Evolutionary conservation across 2,888 invertebrate genomes (phyloP).

Genomic region (Antitype chi): DNA sequence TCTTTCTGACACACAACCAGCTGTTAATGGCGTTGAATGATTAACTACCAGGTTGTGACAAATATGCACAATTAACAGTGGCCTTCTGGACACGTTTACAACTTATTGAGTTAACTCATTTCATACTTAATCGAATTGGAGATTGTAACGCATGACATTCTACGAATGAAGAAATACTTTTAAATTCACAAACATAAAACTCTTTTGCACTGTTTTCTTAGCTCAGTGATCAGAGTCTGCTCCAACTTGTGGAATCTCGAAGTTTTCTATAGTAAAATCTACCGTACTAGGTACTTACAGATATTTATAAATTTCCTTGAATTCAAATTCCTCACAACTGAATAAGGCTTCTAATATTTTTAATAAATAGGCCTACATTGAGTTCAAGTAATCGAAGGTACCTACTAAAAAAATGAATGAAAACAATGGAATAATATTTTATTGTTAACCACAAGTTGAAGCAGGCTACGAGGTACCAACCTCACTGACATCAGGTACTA

Average conservation of each 20-base stretch:
- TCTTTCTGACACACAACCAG: conserved; percentile 62
- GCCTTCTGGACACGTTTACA: conserved; percentile 43
- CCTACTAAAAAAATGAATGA: conserved; percentile 7
- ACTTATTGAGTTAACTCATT: conserved; percentile 48
- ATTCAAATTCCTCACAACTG: neutral
- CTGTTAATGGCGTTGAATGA: conserved; percentile 60
- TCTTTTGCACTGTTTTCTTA: conserved; percentile 61
- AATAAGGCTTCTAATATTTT: too few relatives aligned
- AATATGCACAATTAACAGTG: conserved; percentile 55
- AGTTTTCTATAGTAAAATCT: neutral
- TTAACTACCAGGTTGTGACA: conserved; percentile 54
- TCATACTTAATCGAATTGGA: conserved; percentile 47
- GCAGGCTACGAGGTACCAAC: conserved; percentile 38
- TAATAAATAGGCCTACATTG: neutral
- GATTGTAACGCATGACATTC: conserved; percentile 58
- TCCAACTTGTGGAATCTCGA: conserved; percentile 52
- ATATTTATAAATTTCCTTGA: neutral
- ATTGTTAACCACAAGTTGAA: conserved; percentile 46
- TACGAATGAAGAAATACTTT: conserved; percentile 43
- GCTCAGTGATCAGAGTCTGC: conserved; percentile 52
- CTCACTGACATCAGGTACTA: conserved; percentile 47
- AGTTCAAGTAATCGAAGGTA: neutral
- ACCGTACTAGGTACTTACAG: neutral
- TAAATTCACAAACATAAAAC: conserved; percentile 50
- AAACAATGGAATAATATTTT: conserved; percentile 6